These are phyloP conservation scores for Drosophila azteca DNA, from an alignment of 1,140 invertebrate genomes.

Conservation along the genomic window DNA sequence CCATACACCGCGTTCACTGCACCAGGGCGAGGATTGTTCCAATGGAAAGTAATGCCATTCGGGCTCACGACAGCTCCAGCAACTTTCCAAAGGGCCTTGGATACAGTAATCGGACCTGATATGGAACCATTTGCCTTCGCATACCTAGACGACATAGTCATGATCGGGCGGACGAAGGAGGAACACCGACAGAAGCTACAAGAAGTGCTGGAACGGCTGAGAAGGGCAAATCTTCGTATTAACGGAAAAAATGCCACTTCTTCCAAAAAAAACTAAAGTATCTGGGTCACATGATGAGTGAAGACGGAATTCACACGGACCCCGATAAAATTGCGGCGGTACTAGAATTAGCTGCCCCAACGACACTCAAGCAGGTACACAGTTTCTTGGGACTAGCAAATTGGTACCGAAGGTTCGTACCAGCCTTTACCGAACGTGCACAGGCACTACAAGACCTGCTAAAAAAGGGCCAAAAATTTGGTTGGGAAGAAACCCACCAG, in stretches of 20 bases:
- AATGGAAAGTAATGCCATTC: no score
- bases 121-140: no score
- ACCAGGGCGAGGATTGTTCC: no score
- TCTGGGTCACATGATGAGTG: background rate
- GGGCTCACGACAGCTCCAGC: no score
- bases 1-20: no score
- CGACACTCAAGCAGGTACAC: background rate
- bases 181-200: no score
- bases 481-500: background rate
- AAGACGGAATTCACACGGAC: background rate
- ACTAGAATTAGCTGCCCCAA: background rate
- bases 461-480: background rate
- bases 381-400: background rate
- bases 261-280: background rate
- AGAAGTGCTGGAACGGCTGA: no score
- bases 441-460: background rate
- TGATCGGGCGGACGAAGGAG: background rate
- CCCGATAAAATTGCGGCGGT: background rate
- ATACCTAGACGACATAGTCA: background rate
- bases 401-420: no score
- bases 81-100: no score
- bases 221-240: background rate
- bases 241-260: background rate
- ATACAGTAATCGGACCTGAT: no score
- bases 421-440: background rate